Base-by-base conservation (phyloP, 2,888 invertebrate species). In the Rotaria macrura region DNA sequence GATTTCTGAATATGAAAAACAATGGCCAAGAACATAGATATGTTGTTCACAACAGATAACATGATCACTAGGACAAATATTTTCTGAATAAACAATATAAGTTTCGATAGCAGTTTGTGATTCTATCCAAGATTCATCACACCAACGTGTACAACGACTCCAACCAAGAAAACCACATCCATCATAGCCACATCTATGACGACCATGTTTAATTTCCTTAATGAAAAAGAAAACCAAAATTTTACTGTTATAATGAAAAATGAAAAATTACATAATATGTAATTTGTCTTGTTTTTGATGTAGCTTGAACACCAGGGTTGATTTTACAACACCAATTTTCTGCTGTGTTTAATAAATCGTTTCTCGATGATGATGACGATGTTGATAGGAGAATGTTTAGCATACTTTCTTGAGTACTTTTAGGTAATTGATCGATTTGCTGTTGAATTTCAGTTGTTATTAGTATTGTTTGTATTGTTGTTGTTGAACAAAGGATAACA, bases 281-380 rank as follows among this genome's bases (percentile, higher is more conserved):
- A 43, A 20, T 79, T 79, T 79, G 79, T 86, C 83, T 49, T n/a
- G 86, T 86, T 74, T 84, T 52, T 43, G 49, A 34, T 34, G 43
- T n/a, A n/a, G 74, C 38, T 55, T 72, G 38, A 23, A 86, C 14
- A 7, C 43, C 74, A 20, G 52, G 54, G n/a, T 49, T 38, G 20
- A 74, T 55, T 84, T 49, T 72, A 57, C 86, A 86, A n/a, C 86
- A 86, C 86, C 86, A 86, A 79, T 84, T 84, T 23, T 49, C 43
- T 52, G 72, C 84, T 49, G n/a, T 23, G 6, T 17, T 9, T 17
- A 20, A 12, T 14, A 1, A 20, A 38, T 14, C 34, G 38, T 38
- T 29, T 65, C 20, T 34, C 12, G 65, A 38, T 65, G 3, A 65
- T 29, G 20, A 65, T 14, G 34, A 17, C 17, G 20, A 29, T 14